Evolutionary conservation across 2,888 invertebrate species (phyloP).

Genomic region (Paralinhomoeus sp.): DNA sequence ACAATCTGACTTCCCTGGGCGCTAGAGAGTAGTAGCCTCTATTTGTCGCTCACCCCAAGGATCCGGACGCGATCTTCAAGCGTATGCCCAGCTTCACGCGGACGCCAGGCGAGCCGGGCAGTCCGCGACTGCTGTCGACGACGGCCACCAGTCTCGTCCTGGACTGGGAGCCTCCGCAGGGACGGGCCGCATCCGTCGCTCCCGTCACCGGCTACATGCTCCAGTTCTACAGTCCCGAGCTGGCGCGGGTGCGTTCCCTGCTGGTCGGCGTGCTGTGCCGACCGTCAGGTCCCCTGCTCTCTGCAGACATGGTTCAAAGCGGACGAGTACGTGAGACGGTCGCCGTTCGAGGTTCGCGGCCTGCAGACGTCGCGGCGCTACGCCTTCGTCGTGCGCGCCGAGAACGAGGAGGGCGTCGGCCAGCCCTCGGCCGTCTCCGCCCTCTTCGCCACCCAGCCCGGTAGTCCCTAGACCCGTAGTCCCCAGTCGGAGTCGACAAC

Average conservation of each 20-base stretch:
- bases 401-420: constrained; percentile 60
- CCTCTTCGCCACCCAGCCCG: too few species aligned
- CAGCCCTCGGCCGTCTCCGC: constrained; percentile 53
- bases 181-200: constrained; percentile 62
- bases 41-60: constrained; percentile 36
- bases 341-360: constrained; percentile 11
- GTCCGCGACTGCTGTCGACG: constrained; percentile 40
- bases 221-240: constrained; percentile 21
- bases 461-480: too few species aligned
- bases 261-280: neutral
- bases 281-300: neutral
- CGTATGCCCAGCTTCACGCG: constrained; percentile 48
- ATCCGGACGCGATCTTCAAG: constrained; percentile 40
- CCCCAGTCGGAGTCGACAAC: too few species aligned
- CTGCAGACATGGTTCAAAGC: constrained; percentile 20
- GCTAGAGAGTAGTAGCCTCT: too few species aligned
- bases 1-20: too few species aligned
- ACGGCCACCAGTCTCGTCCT: constrained; percentile 42
- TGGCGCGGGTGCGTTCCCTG: constrained; percentile 11
- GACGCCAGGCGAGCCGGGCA: constrained; percentile 49
- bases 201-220: constrained; percentile 45
- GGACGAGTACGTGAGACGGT: constrained; percentile 13
- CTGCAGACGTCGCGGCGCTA: constrained; percentile 38
- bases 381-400: constrained; percentile 57
- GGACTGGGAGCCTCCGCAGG: constrained; percentile 33